Conservation (phyloP, 2,888 invertebrate species). For the Ectemnius continuus region DNA sequence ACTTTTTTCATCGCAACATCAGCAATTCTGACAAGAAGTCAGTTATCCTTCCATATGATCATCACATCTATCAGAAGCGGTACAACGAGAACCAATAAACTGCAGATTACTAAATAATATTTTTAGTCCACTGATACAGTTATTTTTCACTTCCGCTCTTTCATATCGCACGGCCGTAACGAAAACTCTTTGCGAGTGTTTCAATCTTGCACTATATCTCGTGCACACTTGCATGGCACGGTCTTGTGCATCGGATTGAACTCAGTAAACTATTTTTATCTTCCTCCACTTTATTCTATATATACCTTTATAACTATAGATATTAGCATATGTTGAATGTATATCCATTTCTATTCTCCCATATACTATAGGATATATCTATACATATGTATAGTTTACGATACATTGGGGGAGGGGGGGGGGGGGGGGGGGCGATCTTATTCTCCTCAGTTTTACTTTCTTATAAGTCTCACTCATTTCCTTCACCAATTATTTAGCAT, state of each 20-base stretch:
- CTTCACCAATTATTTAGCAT: conserved; percentile 26
- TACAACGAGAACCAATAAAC: conserved; percentile 18
- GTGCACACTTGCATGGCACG: conserved; percentile 65
- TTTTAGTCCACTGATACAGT: conserved; percentile 13
- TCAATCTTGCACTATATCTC: conserved; percentile 60
- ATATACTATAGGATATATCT: no score
- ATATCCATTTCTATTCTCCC: neutral
- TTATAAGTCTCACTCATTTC: no score
- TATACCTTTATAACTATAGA: conserved; percentile 17
- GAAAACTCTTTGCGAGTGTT: conserved; percentile 24
- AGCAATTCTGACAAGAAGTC: conserved; percentile 20
- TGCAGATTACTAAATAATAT: conserved; percentile 15
- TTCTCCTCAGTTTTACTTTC: no score
- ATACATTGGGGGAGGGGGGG: no score
- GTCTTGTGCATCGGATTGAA: conserved; percentile 51
- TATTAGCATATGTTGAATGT: conserved; percentile 13
- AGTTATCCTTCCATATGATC: neutral
- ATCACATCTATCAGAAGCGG: conserved; percentile 13
- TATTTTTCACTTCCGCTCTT: conserved; percentile 26
- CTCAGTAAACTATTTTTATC: conserved; percentile 35
- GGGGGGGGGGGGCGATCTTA: no score
- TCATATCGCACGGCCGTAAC: conserved; percentile 43
- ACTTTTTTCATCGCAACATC: no score
- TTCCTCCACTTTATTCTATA: neutral
- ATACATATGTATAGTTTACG: no score